A percentile compares a stretch with the other conserved stretches of the same genome.
Conservation (phyloP, 2,888 invertebrate genomes). For the Cybosia mesomella region DNA sequence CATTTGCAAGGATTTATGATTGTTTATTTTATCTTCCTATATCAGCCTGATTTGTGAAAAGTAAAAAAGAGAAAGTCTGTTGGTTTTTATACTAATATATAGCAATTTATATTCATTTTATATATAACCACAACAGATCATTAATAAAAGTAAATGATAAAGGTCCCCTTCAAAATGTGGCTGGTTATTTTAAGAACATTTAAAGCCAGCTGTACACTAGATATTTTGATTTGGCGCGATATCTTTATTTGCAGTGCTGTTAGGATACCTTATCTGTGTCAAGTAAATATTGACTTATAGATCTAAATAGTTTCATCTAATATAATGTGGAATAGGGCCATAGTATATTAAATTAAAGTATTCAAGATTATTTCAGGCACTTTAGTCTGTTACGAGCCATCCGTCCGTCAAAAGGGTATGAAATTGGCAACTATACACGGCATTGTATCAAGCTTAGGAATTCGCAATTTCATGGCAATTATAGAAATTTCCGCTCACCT, state of each 20-base stretch:
- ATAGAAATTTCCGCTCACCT: conserved; percentile 72
- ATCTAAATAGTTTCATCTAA: neutral
- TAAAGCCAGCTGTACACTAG: conserved; percentile 5
- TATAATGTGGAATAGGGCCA: conserved; percentile 5
- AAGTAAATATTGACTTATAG: conserved; percentile 32
- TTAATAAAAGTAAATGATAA: neutral
- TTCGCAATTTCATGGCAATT: conserved; percentile 47
- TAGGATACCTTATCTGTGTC: conserved; percentile 34
- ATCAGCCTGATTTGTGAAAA: neutral
- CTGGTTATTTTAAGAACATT: conserved; percentile 9
- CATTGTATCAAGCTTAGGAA: conserved; percentile 51
- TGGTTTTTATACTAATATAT: neutral
- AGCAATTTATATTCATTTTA: neutral
- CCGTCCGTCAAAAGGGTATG: conserved; percentile 53
- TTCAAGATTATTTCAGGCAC: conserved; percentile 43
- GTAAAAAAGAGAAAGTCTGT: neutral
- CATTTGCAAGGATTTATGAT: neutral
- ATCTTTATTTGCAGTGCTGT: conserved; percentile 32
- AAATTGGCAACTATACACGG: conserved; percentile 56
- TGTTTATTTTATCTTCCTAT: neutral
- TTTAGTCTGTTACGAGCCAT: conserved; percentile 31
- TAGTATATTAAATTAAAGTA: conserved; percentile 21
- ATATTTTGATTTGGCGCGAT: conserved; percentile 8
- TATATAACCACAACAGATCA: neutral
- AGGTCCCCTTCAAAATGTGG: conserved; percentile 10